These are phyloP conservation scores for Actinia equina DNA, from an alignment of 64 coral and sea anemone genomes.

Conservation along the genomic window DNA sequence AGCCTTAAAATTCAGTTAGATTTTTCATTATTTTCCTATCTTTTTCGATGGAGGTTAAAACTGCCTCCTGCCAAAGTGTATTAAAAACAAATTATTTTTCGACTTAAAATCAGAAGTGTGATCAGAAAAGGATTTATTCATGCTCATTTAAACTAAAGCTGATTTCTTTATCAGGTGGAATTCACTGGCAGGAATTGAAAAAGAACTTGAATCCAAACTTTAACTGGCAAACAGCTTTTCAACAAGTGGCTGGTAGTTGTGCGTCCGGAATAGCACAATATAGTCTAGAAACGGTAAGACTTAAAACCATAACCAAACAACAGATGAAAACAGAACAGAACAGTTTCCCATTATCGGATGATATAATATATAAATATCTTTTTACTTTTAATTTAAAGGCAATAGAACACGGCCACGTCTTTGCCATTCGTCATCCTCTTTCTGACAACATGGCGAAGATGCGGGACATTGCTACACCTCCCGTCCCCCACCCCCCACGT, in stretches of 20 bases:
- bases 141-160: neutral
- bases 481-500: conserved; percentile 12
- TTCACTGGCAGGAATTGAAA: conserved; percentile 41
- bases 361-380: too few relatives aligned
- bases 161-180: conserved; percentile 20
- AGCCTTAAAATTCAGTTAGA: too few relatives aligned
- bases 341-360: too few relatives aligned
- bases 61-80: too few relatives aligned
- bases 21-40: too few relatives aligned
- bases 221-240: conserved; percentile 26
- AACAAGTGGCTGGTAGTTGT: conserved; percentile 3
- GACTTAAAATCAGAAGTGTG: too few relatives aligned
- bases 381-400: neutral
- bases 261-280: neutral
- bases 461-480: conserved; percentile 35
- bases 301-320: neutral
- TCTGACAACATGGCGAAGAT: conserved; percentile 55
- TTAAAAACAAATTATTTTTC: too few relatives aligned
- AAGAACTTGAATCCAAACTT: conserved; percentile 48
- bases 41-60: too few relatives aligned
- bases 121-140: too few relatives aligned
- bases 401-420: neutral
- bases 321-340: too few relatives aligned
- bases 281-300: conserved; percentile 9
- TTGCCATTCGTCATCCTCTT: neutral